Base-by-base conservation (phyloP, 1,140 invertebrate genomes). In the Diorhabda carinulata region DNA sequence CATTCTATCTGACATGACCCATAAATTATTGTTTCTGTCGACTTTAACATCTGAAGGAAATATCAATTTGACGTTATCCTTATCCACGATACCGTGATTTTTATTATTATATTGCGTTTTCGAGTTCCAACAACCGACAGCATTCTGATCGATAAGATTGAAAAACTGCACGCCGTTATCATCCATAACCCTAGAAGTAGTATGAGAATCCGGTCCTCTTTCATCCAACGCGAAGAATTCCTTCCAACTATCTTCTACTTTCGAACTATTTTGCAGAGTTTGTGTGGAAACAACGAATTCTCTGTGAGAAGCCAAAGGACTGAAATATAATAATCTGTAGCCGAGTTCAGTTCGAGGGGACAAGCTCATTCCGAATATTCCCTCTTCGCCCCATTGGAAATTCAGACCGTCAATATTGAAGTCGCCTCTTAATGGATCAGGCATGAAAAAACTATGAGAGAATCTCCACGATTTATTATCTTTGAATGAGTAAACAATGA, bases 1-100 rank as follows among this genome's bases (percentile, higher is more conserved):
- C 91, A 94, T 92, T 44, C 88, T 82, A 77, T 94, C 91, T 0
- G 91, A 92, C 3, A 94, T 88, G 0, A 92, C 88, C 92, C 92
- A 94, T 6, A 89, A 83, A 69, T 88, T 86, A 70, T 83, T 82
- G 66, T 85, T 81, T 9, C 81, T 81, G 72, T 90, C 88, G 70
- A 93, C 88, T 82, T 92, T 92, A 44, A 94, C 84, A 74, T 93
- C 91, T 72, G 87, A 85, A 0, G 92, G 91, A 77, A 93, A 94
- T 42, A 92, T 88, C 47, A 94, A 77, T 10, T 88, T 87, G 0
- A 88, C 85, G 75, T 92, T 88, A 77, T 93, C 91, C 68, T 86
- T 87, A 62, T 91, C 91, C 4, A 90, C 87, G 10, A 92, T 79
- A 5, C 57, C 91, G n/a, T 89, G 86, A 81, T 90, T 90, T 60